These are phyloP conservation scores for Entosphenus tridentatus DNA, from an alignment of 2,113 vertebrate genomes.

Conservation along the genomic window DNA sequence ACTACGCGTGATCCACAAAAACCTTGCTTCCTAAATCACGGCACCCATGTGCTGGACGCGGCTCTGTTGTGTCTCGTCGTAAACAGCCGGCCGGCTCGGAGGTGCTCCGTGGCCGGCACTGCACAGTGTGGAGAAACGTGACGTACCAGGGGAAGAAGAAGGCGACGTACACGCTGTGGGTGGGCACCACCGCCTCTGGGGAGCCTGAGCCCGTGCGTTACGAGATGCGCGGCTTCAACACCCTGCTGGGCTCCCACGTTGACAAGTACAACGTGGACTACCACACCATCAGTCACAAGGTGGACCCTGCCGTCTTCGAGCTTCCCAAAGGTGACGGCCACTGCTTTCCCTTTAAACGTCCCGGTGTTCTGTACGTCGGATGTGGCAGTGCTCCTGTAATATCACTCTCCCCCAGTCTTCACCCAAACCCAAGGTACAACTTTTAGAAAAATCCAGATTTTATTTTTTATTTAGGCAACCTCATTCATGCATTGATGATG, in stretches of 20 bases:
- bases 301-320: constrained; percentile 19
- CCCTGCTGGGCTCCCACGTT: constrained; percentile 36
- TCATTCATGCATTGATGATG: too few relatives aligned
- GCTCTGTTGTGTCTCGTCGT: too few relatives aligned
- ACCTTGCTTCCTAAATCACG: too few relatives aligned
- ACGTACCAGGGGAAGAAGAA: constrained; percentile 26
- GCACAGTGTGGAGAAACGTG: constrained; percentile 37
- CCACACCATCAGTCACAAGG: constrained; percentile 22
- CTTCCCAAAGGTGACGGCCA: constrained; percentile 24
- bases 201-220: constrained; percentile 25
- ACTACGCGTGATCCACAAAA: too few relatives aligned
- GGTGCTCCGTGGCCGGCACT: constrained; percentile 24
- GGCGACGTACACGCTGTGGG: constrained; percentile 39
- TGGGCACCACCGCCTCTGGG: constrained; percentile 17
- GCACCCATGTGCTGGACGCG: too few relatives aligned
- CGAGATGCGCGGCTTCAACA: constrained; percentile 41
- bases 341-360: too few relatives aligned
- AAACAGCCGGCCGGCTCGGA: constrained; percentile 22
- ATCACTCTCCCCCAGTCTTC: too few relatives aligned
- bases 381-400: too few relatives aligned
- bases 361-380: too few relatives aligned
- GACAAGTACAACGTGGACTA: constrained; percentile 42
- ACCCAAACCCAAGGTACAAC: too few relatives aligned
- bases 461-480: too few relatives aligned
- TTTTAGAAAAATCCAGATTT: too few relatives aligned